Evolutionary conservation across 2,797 vertebrate species (phyloP), one percentile per base, ranked within the genome.

Genomic region (Cynodonichthys magdalenae): DNA sequence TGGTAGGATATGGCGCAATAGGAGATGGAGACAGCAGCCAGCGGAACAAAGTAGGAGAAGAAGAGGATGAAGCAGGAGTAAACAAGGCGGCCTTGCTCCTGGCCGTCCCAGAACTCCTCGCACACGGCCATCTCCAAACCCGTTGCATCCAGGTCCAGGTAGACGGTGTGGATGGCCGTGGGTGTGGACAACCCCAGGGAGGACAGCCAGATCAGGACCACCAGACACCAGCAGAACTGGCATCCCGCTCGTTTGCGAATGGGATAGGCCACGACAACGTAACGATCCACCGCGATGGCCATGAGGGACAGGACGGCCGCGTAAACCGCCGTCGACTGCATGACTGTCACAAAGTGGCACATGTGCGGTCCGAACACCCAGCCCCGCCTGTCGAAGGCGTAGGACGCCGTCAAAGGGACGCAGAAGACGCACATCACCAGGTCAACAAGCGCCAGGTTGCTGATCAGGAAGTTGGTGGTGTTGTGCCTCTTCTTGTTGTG

Each of bases 381-480:
- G 2, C 95, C 95, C 0, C 86, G 92, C 48, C 61, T 77, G 84
- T 96, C 93, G 0, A 95, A 96, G 29, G 94, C 95, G 0, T 95
- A 96, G 65, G 94, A 93, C 0, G 87, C 95, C 0, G 95, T 96
- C 75, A 96, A 64, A 0, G 95, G 95, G 17, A 96, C 93, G 0
- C 95, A 96, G 86, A 94, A 93, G 36, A 96, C 66, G 75, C 94
- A 96, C 95, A 96, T 96, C 67, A 95, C 44, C 68, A 96, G 84
- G 83, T 96, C 95, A 0, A 94, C 94, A 0, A 86, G 83, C 0
- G 95, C 95, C 81, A 97, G 71, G 88, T 96, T 97, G 19, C 94
- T 93, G 4, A 96, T 95, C 19, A 97, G 92, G 75, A 97, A 95
- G 55, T 96, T 95, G 8, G 95, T 96, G 53, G 95, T 95, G 87